Evolutionary conservation across 2,888 invertebrate species (phyloP).

Genomic region (Resseliella maxima): DNA sequence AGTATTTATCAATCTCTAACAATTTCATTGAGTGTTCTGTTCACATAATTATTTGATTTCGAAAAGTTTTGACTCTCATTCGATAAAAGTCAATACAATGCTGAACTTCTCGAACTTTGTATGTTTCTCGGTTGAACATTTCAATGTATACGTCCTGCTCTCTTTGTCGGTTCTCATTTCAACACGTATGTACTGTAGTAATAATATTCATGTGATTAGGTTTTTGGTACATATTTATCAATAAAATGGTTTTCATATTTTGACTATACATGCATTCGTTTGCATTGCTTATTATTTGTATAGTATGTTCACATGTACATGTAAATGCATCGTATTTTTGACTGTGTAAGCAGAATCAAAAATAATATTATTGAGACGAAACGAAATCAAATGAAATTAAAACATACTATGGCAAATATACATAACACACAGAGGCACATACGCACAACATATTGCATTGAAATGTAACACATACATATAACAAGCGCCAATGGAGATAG

Average conservation of each 20-base stretch:
- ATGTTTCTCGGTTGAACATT: no score
- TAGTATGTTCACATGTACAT: background rate
- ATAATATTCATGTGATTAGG: background rate
- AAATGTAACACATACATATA: background rate
- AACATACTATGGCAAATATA: no score
- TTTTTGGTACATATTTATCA: background rate
- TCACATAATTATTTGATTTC: background rate
- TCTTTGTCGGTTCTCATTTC: no score
- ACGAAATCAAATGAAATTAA: no score
- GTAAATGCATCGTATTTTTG: background rate
- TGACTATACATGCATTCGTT: background rate
- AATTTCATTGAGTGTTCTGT: background rate
- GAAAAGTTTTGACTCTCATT: background rate
- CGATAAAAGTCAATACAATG: no score
- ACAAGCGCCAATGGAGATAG: background rate
- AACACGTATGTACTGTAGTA: background rate
- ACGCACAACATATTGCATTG: no score
- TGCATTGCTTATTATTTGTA: constrained; percentile 22
- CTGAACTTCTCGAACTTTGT: no score
- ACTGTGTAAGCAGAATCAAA: background rate
- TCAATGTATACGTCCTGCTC: no score
- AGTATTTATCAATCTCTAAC: background rate
- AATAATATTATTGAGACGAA: background rate
- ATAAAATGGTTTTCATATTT: background rate
- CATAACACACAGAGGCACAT: no score